phyloP scores from a whole-genome alignment of 2,888 invertebrate species.

The Oxyscelio sp. region DNA sequence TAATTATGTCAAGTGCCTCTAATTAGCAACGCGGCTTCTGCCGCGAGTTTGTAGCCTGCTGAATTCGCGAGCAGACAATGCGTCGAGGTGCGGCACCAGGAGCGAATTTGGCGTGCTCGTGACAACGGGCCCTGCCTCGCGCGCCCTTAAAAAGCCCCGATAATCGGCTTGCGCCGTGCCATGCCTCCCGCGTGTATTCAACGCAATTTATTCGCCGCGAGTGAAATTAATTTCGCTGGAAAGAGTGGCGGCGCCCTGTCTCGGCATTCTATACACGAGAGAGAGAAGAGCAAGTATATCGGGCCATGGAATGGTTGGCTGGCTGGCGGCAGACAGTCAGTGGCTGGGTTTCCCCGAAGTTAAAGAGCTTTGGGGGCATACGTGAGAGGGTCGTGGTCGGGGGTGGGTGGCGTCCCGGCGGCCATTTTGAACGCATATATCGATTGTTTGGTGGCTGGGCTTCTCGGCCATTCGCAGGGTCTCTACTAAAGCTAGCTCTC shows the following conservation, averaged over 20 bases:
- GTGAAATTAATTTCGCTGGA: constrained; percentile 78
- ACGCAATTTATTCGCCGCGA: constrained; percentile 68
- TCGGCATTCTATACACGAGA: constrained; percentile 70
- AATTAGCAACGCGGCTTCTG: constrained; percentile 52
- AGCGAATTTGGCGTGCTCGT: constrained; percentile 24
- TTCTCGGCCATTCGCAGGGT: constrained; percentile 88
- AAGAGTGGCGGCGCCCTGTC: constrained; percentile 68
- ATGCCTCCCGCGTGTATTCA: constrained; percentile 56
- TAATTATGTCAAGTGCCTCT: constrained; percentile 58
- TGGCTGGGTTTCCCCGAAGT: constrained; percentile 84
- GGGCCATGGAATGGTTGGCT: constrained; percentile 83
- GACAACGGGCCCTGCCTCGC: not conserved
- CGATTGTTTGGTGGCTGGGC: constrained; percentile 89
- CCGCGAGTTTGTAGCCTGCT: constrained; percentile 31
- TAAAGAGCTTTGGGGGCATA: constrained; percentile 87
- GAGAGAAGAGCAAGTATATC: constrained; percentile 71
- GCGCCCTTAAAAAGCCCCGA: constrained; percentile 47
- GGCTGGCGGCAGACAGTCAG: constrained; percentile 83
- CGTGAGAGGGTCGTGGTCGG: constrained; percentile 83
- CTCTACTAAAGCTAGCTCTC: constrained; percentile 63
- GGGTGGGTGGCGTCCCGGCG: constrained; percentile 88
- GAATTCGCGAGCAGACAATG: constrained; percentile 33
- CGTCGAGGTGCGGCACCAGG: not conserved
- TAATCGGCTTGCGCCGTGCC: constrained; percentile 68
- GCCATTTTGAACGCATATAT: constrained; percentile 89